Conservation (phyloP, 2,888 invertebrate genomes). For the Ormyrus rosae region DNA sequence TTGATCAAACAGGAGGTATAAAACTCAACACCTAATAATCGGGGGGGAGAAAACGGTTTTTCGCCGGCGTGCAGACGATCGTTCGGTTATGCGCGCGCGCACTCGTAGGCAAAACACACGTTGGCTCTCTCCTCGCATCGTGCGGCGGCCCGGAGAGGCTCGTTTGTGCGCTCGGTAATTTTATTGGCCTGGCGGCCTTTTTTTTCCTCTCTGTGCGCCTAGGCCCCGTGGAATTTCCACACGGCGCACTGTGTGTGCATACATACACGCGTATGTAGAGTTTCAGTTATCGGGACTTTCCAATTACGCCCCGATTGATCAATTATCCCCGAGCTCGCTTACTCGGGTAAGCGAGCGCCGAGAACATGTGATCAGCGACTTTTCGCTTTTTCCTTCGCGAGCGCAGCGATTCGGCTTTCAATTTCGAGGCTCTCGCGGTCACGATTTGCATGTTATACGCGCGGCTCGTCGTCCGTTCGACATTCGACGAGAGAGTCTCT, state of each 20-base stretch:
- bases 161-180: constrained; percentile 37
- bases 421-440: too few relatives aligned
- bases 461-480: too few relatives aligned
- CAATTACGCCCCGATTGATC: constrained; percentile 52
- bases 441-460: too few relatives aligned
- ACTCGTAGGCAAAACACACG: constrained; percentile 38
- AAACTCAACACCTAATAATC: too few relatives aligned
- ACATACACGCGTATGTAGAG: constrained; percentile 36
- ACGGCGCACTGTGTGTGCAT: background rate
- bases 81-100: background rate
- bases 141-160: constrained; percentile 19
- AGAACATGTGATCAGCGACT: constrained; percentile 26
- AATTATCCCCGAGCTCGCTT: constrained; percentile 41
- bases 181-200: constrained; percentile 27
- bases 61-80: too few relatives aligned
- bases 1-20: too few relatives aligned
- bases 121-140: constrained; percentile 1
- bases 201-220: background rate
- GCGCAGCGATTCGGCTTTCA: too few relatives aligned
- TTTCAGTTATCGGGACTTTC: constrained; percentile 45
- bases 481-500: too few relatives aligned
- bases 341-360: background rate
- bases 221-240: constrained; percentile 11
- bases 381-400: constrained; percentile 17
- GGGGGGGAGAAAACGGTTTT: too few relatives aligned